phyloP scores from a whole-genome alignment of 2,113 vertebrate genomes.

The Chlorodrepanis virens region DNA sequence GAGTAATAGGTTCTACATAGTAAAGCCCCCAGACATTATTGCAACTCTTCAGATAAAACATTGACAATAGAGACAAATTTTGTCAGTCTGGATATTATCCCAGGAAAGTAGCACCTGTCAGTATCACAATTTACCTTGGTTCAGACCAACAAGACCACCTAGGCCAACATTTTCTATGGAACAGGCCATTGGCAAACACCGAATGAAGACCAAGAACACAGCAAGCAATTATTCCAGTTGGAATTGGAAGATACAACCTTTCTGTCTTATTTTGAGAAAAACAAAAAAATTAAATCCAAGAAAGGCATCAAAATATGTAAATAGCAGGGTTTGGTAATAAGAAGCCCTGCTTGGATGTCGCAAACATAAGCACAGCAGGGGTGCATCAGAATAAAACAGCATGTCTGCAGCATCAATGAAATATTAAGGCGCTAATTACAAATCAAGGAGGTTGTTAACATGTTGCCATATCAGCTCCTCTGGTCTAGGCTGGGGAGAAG shows the following conservation, averaged over 20 bases:
- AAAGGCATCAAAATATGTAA: not conserved
- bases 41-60: not conserved
- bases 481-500: not conserved
- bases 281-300: not conserved
- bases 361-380: not conserved
- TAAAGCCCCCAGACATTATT: not conserved
- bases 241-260: not conserved
- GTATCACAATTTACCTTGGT: not conserved
- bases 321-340: not conserved
- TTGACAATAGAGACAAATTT: not conserved
- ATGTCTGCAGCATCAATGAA: not conserved
- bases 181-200: not conserved
- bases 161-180: not conserved
- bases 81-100: not conserved
- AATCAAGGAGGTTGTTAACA: not conserved
- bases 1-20: not conserved
- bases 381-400: not conserved
- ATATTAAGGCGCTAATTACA: not conserved
- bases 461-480: not conserved
- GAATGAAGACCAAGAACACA: not conserved
- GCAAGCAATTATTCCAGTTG: not conserved
- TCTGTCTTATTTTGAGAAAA: not conserved
- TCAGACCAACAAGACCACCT: not conserved
- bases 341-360: not conserved
- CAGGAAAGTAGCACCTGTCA: not conserved